Evolutionary conservation across 2,888 invertebrate genomes (phyloP), one percentile per base, ranked within the genome.

Genomic region (Drosophila dives): DNA sequence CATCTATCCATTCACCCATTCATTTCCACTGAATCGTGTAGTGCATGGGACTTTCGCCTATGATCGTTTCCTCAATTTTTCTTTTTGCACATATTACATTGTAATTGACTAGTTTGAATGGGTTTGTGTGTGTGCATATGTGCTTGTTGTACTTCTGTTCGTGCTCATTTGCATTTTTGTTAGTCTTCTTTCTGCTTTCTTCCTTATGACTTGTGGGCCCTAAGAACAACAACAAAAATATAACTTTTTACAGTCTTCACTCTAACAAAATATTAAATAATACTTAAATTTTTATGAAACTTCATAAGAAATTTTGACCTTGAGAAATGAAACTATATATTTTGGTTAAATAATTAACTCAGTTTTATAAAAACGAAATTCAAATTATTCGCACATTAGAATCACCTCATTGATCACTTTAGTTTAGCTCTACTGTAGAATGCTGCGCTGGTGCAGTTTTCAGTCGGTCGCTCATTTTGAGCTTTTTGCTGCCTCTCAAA

Each of bases 161-260:
- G 86, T 86, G 85, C 88, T 71, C 77, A 86, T 86, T 86, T 86
- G 86, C 85, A 86, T 86, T 81, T 87, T 83, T 68, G 83, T 60
- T 72, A 73, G 70, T 83, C 70, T 77, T 77, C 65, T 81, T 81
- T 86, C 65, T 64, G 81, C 81, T 86, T 86, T 88, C 86, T 86
- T 86, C 70, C 83, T 71, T 65, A 73, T 79, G 76, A 86, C 69
- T 62, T 40, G 49, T 49, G 48, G 38, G 15, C 48, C 54, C 20
- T 54, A 61, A 65, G 23, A 33, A 26, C 20, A 66, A 34, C 49
- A 20, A 38, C 4, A 32, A 45, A 36, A 63, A 58, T 38, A 69
- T 45, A 58, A 51, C 50, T 58, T 70, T 60, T 38, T 17, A 55
- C 17, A 38, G 54, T 55, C 12, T 12, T 55, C 40, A 32, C 42